phyloP scores from a whole-genome alignment of 2,113 vertebrate genomes.

The Tympanuchus pallidicinctus region DNA sequence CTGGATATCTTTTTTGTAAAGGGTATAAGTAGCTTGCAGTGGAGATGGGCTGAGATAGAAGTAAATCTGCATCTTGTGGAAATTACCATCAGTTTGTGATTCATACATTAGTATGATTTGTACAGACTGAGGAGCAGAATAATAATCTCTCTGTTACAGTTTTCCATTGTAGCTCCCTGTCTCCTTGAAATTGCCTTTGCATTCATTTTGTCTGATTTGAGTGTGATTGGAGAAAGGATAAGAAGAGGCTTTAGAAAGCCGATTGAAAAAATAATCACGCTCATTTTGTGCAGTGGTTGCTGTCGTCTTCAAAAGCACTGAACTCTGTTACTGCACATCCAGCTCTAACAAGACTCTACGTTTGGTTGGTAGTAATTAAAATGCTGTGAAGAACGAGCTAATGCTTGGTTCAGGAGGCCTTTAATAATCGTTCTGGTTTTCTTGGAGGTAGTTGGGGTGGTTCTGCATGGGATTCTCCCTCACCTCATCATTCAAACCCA shows the following conservation, averaged over 20 bases:
- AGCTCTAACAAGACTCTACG: not conserved
- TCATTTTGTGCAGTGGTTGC: not conserved
- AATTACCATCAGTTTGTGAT: not conserved
- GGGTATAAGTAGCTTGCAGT: not conserved
- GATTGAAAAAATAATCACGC: not conserved
- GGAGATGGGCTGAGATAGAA: not conserved
- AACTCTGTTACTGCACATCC: not conserved
- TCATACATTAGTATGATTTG: not conserved
- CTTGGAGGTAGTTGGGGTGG: not conserved
- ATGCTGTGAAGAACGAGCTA: not conserved
- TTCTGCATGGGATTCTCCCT: not conserved
- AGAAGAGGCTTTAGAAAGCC: not conserved
- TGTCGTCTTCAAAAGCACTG: not conserved
- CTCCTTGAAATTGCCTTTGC: constrained; percentile 1
- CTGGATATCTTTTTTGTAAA: not conserved
- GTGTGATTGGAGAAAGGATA: not conserved
- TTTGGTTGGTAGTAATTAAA: constrained; percentile 17
- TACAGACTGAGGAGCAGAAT: not conserved
- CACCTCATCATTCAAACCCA: not conserved
- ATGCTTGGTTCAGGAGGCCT: not conserved
- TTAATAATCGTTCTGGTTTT: not conserved
- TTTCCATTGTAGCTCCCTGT: not conserved
- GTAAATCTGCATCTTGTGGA: not conserved
- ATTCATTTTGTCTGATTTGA: constrained; percentile 26
- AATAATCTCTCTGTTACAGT: not conserved